Evolutionary conservation across 2,888 invertebrate genomes (phyloP).

Genomic region (Patella ulyssiponensis): DNA sequence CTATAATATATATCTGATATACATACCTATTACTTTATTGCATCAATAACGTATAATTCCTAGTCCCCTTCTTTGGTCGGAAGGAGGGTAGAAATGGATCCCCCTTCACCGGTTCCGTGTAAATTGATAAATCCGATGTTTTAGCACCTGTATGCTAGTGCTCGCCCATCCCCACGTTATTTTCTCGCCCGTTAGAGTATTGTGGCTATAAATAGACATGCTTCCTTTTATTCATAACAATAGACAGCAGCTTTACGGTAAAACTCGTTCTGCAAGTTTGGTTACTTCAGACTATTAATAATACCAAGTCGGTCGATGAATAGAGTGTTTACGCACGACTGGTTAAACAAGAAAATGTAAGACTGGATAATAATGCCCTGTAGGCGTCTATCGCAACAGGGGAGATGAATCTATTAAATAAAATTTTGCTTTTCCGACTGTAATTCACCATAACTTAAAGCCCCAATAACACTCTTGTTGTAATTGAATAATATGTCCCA

Average conservation of each 20-base stretch:
- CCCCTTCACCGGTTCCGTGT: background rate
- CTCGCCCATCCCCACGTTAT: slow-evolving; percentile 10
- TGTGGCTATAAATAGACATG: slow-evolving; percentile 1
- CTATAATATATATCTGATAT: no score
- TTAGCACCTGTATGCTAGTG: background rate
- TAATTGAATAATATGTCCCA: no score
- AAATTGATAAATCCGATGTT: no score
- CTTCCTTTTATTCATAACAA: slow-evolving; percentile 5
- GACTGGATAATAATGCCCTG: background rate
- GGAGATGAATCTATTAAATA: background rate
- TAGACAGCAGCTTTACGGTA: background rate
- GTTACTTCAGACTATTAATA: background rate
- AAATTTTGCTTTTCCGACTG: no score
- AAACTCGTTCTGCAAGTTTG: slow-evolving; percentile 3
- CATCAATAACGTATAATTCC: no score
- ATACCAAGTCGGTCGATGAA: background rate
- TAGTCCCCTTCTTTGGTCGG: background rate
- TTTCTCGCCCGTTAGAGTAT: background rate
- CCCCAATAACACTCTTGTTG: no score
- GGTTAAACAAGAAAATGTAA: background rate
- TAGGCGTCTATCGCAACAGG: background rate
- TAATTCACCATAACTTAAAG: no score
- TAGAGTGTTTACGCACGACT: background rate
- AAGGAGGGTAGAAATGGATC: background rate
- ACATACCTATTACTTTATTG: no score